These are phyloP conservation scores for Ataeniobius toweri DNA, from an alignment of 2,797 vertebrate species.

Conservation along the genomic window DNA sequence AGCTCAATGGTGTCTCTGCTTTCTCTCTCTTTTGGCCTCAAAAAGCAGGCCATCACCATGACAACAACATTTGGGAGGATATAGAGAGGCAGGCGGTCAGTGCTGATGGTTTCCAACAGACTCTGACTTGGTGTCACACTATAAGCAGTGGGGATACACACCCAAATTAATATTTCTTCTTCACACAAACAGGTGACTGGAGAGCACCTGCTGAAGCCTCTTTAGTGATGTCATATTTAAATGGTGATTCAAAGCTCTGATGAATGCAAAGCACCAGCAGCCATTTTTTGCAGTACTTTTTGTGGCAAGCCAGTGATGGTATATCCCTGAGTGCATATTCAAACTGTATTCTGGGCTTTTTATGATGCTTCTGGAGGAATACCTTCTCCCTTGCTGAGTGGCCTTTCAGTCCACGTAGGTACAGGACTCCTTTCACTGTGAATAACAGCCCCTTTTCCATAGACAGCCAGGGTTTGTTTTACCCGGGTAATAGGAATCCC, in stretches of 20 bases:
- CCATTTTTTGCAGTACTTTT: no score
- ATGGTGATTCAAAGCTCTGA: background rate
- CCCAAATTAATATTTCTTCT: conserved; percentile 46
- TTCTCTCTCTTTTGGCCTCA: conserved; percentile 50
- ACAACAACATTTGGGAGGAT: conserved; percentile 68
- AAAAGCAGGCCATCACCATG: conserved; percentile 72
- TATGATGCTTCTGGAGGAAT: background rate
- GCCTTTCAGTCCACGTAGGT: background rate
- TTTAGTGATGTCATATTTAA: background rate
- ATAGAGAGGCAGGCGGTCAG: conserved; percentile 47
- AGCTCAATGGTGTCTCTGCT: conserved; percentile 55
- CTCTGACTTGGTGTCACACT: conserved; percentile 57
- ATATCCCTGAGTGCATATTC: background rate
- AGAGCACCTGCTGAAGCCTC: background rate
- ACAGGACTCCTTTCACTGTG: background rate
- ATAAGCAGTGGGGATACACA: conserved; percentile 24
- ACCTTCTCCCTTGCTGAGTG: background rate
- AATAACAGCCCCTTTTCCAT: background rate
- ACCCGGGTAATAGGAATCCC: no score
- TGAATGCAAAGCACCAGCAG: no score
- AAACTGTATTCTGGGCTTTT: background rate
- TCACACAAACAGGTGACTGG: background rate
- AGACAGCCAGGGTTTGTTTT: no score
- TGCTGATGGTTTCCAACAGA: conserved; percentile 39
- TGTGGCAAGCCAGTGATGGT: no score